phyloP scores from a whole-genome alignment of 2,888 invertebrate genomes.

The Drosophila affinis region DNA sequence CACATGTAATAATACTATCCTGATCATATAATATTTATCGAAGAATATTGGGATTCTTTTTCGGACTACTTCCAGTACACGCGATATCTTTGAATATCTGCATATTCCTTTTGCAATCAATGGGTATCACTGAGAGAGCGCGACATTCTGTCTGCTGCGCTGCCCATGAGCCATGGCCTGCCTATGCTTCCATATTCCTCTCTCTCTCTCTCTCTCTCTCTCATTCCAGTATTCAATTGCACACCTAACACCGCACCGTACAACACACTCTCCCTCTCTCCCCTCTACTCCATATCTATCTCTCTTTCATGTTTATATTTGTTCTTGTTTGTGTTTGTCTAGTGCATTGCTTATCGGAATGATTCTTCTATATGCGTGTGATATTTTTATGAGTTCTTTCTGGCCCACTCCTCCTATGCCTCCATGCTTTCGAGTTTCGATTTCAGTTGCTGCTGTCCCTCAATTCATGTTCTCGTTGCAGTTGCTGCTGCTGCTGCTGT shows the following conservation, averaged over 20 bases:
- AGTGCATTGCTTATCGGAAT: constrained; percentile 74
- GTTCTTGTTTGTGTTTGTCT: constrained; percentile 56
- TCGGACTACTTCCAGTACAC: too few species aligned
- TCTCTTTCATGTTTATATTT: constrained; percentile 26
- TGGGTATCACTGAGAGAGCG: neutral
- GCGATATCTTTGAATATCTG: too few species aligned
- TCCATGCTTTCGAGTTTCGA: constrained; percentile 39
- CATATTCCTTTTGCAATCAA: constrained; percentile 19
- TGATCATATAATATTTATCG: too few species aligned
- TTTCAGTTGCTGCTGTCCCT: constrained; percentile 48
- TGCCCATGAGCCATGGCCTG: neutral
- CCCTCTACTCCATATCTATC: too few species aligned
- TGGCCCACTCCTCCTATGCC: constrained; percentile 18
- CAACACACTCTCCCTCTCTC: neutral
- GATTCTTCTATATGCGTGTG: constrained; percentile 66
- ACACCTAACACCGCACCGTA: neutral
- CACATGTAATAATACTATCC: too few species aligned
- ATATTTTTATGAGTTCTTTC: constrained; percentile 67
- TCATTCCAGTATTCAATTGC: neutral
- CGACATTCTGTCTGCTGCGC: neutral
- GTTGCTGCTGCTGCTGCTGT: constrained; percentile 20
- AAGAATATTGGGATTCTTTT: too few species aligned
- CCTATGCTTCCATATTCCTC: neutral
- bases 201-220: neutral
- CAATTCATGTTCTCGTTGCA: constrained; percentile 14